Base-by-base conservation (phyloP, 2,113 vertebrate species). In the Abramis brama region DNA sequence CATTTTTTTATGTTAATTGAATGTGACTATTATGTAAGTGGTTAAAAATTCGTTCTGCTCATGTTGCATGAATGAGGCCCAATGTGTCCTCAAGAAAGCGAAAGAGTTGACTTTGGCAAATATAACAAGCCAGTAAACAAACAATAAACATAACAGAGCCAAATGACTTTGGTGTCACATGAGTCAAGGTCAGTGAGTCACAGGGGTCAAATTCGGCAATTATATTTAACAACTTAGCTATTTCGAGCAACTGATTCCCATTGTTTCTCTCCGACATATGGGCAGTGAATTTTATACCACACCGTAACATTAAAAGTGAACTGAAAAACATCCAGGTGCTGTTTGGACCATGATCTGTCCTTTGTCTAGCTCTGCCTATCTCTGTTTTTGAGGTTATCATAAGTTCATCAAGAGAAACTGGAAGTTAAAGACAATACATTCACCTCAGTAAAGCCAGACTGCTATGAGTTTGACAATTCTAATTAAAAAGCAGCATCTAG, bases 351-450 rank as follows among this genome's bases (percentile, higher is more conserved):
- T 84, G 86, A 89, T 93, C 91, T 87, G 91, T 91, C 89, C 87
- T 86, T 89, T 71, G 88, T 91, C 86, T 88, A 81, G 86, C 64
- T 86, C 89, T 90, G 90, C 89, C 91, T 87, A 89, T 89, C 88
- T 92, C 90, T 90, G 88, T 25, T 88, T 74, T 62, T 8, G 88
- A 85, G 94, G 93, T 95, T 94, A 95, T 94, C 94, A 88, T 3
- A 89, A 92, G 94, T 94, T 94, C 93, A 94, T 94, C 93, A 79
- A 86, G 89, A 88, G 91, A 93, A 94, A 94, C 90, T 94, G 94
- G 95, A 95, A 95, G 93, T 92, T 91, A 91, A 91, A 93, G 91
- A 94, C 94, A 94, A 94, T 94, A 93, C 92, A 89, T 89, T 87
- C 88, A 87, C 79, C 88, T 89, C 90, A 78, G 86, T 88, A 85